Percentiles rank a stretch among this genome's conserved stretches.
phyloP scores from a whole-genome alignment of 1,140 invertebrate genomes.

The Pseudomyrmex sp. region DNA sequence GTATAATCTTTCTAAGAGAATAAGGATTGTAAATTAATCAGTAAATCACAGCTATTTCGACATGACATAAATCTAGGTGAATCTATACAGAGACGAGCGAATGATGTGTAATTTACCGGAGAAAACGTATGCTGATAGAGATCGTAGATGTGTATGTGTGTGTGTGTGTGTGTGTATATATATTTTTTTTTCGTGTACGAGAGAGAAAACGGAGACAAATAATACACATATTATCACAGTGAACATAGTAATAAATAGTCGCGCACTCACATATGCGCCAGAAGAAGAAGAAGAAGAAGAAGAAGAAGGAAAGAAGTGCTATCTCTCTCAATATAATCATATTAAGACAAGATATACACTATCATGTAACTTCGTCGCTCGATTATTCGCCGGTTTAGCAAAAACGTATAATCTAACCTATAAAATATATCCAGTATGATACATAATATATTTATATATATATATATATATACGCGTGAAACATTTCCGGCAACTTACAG shows the following conservation, averaged over 20 bases:
- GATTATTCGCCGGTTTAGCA: conserved; percentile 56
- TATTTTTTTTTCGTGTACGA: too few relatives aligned
- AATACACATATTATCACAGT: conserved; percentile 39
- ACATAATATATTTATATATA: conserved; percentile 36
- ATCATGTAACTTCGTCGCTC: conserved; percentile 39
- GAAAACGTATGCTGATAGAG: conserved; percentile 16
- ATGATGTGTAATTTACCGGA: conserved; percentile 36
- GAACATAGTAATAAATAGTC: conserved; percentile 25
- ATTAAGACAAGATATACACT: conserved; percentile 19
- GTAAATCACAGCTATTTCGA: conserved; percentile 59
- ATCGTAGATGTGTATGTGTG: not conserved
- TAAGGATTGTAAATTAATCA: conserved; percentile 49
- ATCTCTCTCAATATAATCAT: conserved; percentile 27
- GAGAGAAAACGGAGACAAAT: conserved; percentile 21
- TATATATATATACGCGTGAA: conserved; percentile 55
- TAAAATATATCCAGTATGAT: conserved; percentile 57
- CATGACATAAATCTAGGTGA: conserved; percentile 54
- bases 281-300: conserved; percentile 13
- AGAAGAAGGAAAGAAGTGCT: not conserved
- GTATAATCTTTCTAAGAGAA: conserved; percentile 46
- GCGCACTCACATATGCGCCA: not conserved
- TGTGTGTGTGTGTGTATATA: too few relatives aligned
- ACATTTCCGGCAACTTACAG: conserved; percentile 59
- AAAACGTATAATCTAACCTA: conserved; percentile 65
- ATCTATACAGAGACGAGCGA: conserved; percentile 45